A percentile compares a stretch with the other conserved stretches of the same genome.
These are phyloP conservation scores for Glomeris maerens DNA, from an alignment of 1,140 invertebrate species.

Conservation along the genomic window DNA sequence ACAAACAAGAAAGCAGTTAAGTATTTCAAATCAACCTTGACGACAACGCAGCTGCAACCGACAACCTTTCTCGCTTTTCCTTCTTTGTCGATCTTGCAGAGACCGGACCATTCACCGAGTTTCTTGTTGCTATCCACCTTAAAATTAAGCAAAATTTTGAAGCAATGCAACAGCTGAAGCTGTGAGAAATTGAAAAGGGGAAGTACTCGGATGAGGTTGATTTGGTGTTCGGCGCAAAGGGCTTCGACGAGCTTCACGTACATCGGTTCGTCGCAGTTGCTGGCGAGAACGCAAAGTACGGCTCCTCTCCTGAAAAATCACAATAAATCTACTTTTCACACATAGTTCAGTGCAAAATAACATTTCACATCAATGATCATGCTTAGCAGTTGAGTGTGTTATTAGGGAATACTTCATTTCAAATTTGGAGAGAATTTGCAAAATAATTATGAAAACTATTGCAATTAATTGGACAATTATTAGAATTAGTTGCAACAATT, in stretches of 20 bases:
- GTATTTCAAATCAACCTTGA: conserved; percentile 50
- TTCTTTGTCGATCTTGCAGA: conserved; percentile 98
- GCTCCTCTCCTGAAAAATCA: conserved; percentile 65
- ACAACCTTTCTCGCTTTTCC: conserved; percentile 98
- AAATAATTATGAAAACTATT: not conserved
- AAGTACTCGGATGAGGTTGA: conserved; percentile 71
- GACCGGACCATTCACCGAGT: conserved; percentile 95
- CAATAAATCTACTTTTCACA: no score
- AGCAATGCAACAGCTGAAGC: conserved; percentile 3
- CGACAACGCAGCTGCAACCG: conserved; percentile 94
- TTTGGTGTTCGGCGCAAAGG: conserved; percentile 94
- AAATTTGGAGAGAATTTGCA: not conserved
- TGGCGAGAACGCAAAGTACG: conserved; percentile 86
- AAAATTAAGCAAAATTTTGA: conserved; percentile 11
- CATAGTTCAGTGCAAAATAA: no score
- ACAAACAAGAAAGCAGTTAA: conserved; percentile 22
- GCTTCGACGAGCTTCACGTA: conserved; percentile 98
- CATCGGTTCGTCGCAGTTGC: conserved; percentile 93
- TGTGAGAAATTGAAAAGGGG: conserved; percentile 1
- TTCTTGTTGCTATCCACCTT: conserved; percentile 95
- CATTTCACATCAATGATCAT: no score
- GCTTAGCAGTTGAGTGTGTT: no score
- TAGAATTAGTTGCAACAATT: no score
- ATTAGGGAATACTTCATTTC: no score
- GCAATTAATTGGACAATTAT: no score